phyloP scores from a whole-genome alignment of 2,113 vertebrate species.

The Apteryx mantelli region DNA sequence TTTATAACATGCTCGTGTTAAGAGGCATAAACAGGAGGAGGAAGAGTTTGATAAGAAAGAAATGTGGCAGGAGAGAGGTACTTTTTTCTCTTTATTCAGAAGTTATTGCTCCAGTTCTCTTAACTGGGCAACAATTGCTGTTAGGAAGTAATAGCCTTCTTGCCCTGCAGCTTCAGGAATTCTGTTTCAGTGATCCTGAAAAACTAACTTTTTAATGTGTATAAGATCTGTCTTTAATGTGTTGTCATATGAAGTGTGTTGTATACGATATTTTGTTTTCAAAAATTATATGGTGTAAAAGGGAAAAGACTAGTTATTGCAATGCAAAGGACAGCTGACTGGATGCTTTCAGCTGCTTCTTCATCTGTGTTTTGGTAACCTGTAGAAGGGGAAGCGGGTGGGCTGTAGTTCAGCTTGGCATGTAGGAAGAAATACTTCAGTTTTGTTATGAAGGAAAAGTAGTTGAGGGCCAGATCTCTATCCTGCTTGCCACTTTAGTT shows the following conservation, averaged over 20 bases:
- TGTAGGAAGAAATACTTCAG: background rate
- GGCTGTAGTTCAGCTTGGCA: accelerated
- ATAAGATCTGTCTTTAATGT: background rate
- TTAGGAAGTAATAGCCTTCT: background rate
- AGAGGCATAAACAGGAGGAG: background rate
- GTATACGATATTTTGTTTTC: background rate
- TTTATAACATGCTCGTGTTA: background rate
- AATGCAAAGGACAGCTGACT: background rate
- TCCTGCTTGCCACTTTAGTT: background rate
- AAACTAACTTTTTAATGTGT: background rate
- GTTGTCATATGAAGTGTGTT: background rate
- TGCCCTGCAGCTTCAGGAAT: background rate
- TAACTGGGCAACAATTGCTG: background rate
- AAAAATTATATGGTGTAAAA: background rate
- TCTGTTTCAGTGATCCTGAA: background rate
- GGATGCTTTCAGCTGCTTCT: background rate
- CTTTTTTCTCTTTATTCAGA: background rate
- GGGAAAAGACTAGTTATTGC: background rate
- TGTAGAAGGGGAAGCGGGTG: background rate
- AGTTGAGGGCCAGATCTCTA: background rate
- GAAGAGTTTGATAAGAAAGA: background rate
- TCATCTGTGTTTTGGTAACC: background rate
- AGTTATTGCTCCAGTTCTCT: background rate
- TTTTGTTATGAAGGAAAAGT: background rate
- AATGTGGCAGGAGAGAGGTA: background rate